Conservation (phyloP, 2,888 invertebrate species). For the Axea sp. region DNA sequence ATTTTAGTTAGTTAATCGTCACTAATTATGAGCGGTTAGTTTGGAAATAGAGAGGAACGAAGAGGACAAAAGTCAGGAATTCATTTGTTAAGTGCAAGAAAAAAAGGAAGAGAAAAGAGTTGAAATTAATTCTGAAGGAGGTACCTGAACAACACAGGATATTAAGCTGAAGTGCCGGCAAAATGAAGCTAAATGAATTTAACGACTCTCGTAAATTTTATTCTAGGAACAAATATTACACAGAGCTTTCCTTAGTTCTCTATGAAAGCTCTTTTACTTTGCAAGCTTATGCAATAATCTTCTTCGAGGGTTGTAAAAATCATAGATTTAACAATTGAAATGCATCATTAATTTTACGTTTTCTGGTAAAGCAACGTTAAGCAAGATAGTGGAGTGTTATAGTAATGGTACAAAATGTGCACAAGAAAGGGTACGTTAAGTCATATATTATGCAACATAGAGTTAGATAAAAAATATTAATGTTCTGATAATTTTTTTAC, state of each 20-base stretch:
- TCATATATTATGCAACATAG: no score
- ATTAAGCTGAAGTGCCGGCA: slow-evolving; percentile 32
- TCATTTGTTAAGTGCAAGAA: slow-evolving; percentile 13
- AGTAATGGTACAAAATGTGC: no score
- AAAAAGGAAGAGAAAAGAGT: slow-evolving; percentile 18
- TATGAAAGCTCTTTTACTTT: slow-evolving; percentile 5
- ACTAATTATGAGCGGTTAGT: no score
- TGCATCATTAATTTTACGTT: slow-evolving; percentile 19
- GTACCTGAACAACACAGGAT: slow-evolving; percentile 26
- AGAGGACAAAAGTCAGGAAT: not conserved
- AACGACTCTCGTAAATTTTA: slow-evolving; percentile 39
- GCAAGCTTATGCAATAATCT: slow-evolving; percentile 18
- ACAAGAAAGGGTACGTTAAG: no score
- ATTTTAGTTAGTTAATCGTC: slow-evolving; percentile 8
- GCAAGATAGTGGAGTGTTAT: slow-evolving; percentile 1
- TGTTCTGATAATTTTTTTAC: no score
- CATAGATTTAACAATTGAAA: slow-evolving; percentile 26
- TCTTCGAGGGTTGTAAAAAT: slow-evolving; percentile 15
- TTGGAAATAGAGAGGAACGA: slow-evolving; percentile 1
- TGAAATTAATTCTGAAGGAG: slow-evolving; percentile 36
- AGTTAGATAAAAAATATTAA: no score
- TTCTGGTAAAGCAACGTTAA: no score
- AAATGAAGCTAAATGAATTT: slow-evolving; percentile 42
- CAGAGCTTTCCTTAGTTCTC: slow-evolving; percentile 11
- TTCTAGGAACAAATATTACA: slow-evolving; percentile 34